phyloP scores from a whole-genome alignment of 2,113 vertebrate genomes.

The Ctenomys sociabilis region DNA sequence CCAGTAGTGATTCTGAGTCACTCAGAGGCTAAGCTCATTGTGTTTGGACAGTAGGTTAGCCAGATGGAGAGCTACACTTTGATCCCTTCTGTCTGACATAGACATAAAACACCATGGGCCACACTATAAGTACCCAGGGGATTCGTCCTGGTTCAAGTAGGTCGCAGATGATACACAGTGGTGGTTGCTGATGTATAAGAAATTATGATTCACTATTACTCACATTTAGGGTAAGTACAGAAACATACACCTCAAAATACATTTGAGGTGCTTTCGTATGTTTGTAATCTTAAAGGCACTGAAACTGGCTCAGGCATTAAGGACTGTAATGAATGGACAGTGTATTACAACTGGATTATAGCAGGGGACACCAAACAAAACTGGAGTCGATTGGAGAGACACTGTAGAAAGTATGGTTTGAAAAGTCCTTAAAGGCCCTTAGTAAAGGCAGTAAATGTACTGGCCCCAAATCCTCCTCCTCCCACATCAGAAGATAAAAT shows the following conservation, averaged over 20 bases:
- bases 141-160: not conserved
- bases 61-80: not conserved
- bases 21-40: not conserved
- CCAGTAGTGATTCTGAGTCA: not conserved
- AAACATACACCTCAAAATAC: not conserved
- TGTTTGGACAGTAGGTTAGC: not conserved
- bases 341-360: not conserved
- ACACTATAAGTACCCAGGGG: rapidly evolving
- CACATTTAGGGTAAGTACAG: not conserved
- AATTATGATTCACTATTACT: not conserved
- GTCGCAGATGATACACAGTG: not conserved
- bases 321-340: not conserved
- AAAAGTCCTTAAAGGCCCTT: conserved; percentile 49
- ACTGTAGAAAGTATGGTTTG: conserved; percentile 39
- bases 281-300: not conserved
- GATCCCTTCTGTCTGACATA: not conserved
- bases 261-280: not conserved
- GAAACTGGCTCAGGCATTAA: not conserved
- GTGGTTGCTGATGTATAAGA: not conserved
- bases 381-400: not conserved
- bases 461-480: conserved; percentile 54
- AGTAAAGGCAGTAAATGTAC: conserved; percentile 31
- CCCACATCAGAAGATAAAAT: conserved; percentile 68
- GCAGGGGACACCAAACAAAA: not conserved
- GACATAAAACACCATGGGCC: not conserved